A percentile compares a stretch with the other conserved stretches of the same genome.
These are phyloP conservation scores for Heloderma charlesbogerti DNA, from an alignment of 2,113 vertebrate species.

Conservation along the genomic window DNA sequence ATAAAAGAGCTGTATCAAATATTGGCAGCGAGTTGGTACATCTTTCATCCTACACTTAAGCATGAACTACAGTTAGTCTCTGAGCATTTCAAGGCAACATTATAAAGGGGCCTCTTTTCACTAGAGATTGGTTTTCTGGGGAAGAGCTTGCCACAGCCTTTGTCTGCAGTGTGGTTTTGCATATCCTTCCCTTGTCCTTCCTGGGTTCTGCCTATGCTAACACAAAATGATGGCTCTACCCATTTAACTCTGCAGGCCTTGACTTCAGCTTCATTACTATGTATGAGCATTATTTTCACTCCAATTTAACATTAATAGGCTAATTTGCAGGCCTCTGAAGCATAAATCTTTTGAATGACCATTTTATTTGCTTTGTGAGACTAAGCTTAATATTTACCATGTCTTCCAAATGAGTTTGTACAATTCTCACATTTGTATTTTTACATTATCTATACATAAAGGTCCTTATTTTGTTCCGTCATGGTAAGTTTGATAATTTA, in stretches of 20 bases:
- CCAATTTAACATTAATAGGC: constrained; percentile 64
- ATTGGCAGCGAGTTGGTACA: constrained; percentile 17
- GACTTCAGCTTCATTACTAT: constrained; percentile 67
- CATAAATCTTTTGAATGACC: constrained; percentile 54
- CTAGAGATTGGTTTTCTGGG: constrained; percentile 41
- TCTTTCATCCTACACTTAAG: constrained; percentile 47
- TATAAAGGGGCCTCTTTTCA: constrained; percentile 39
- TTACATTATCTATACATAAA: not conserved
- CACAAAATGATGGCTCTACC: constrained; percentile 3
- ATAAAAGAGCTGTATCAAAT: constrained; percentile 40
- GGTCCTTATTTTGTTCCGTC: not conserved
- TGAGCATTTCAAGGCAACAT: constrained; percentile 52
- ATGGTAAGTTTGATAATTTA: not conserved
- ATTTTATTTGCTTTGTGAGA: constrained; percentile 49
- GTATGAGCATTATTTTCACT: constrained; percentile 64
- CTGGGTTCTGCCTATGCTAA: not conserved
- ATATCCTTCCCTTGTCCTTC: constrained; percentile 33
- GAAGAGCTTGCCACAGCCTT: constrained; percentile 56
- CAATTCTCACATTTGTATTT: constrained; percentile 19
- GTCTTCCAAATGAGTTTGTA: constrained; percentile 45
- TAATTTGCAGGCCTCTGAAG: constrained; percentile 62
- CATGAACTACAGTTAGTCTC: constrained; percentile 42
- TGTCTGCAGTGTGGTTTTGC: constrained; percentile 31
- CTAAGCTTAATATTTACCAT: constrained; percentile 33
- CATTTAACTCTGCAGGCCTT: constrained; percentile 48